Base-by-base conservation (phyloP, 2,113 vertebrate species). In the Eublepharis macularius region DNA sequence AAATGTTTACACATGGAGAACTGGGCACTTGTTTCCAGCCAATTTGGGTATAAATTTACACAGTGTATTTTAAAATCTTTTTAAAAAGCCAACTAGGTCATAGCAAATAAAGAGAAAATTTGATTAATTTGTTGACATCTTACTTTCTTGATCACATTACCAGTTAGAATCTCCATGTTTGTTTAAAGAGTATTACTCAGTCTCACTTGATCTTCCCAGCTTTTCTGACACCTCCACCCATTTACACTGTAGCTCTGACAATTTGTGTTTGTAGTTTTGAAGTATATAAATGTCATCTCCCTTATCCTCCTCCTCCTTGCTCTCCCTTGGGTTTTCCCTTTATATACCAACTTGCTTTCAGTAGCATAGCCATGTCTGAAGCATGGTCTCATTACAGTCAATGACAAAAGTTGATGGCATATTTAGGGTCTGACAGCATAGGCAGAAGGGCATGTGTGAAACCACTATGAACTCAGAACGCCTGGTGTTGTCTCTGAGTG, bases 211-310 rank as follows among this genome's bases (percentile, higher is more conserved):
- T 4, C 32, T 39, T 36, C 11, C 21, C 21, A 6, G 51, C 43
- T 81, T 60, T 51, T 21, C 6, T 47, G 14, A 36, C 26, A n/a
- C 54, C 73, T 79, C 45, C 49, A n/a, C 80, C 43, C 57, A 57
- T 16, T 45, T 4, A 34, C 17, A 41, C 43, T 75, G 57, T 32
- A 60, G 29, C 2, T 34, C 80, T 4, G 77, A 75, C 4, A 54
- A 19, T 1, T 13, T 4, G 14, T 32, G 66, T 29, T 54, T 1
- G 0, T 32, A 4, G 4, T 2, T 0, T 0, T 75, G 73, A 74
- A 60, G 3, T 80, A 80, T 87, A 76, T 47, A 80, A 19, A 26
- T 0, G 21, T 1, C 9, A 1, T 3, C 12, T 17, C 11, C 29
- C 10, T 14, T 19, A 60, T 7, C 16, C 1, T 32, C 2, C 57